phyloP scores from a whole-genome alignment of 37 sponge, comb jelly and placozoan genomes.

The Cliona cf. orientalis region DNA sequence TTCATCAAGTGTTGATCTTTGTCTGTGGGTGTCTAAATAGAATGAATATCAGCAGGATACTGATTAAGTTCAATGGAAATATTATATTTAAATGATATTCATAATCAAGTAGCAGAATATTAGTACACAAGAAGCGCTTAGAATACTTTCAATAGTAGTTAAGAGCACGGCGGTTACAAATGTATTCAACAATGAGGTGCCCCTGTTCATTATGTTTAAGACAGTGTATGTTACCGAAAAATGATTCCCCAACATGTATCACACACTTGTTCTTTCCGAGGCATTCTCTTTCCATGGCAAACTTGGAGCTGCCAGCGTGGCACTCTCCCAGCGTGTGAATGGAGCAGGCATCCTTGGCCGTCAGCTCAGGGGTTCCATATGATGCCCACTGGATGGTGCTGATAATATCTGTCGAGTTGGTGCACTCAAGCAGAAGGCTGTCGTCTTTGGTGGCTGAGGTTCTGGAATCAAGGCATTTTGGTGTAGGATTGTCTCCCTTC shows the following conservation, averaged over 20 bases:
- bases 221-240: conserved; percentile 21
- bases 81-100: too few relatives aligned
- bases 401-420: background rate
- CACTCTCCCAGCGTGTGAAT: conserved; percentile 5
- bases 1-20: too few relatives aligned
- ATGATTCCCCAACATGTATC: background rate
- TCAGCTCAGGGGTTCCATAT: conserved; percentile 20
- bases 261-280: background rate
- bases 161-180: too few relatives aligned
- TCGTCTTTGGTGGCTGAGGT: background rate
- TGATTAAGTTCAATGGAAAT: too few relatives aligned
- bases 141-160: too few relatives aligned
- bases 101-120: too few relatives aligned
- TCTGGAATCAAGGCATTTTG: background rate
- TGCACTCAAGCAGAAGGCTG: background rate
- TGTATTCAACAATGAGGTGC: conserved; percentile 18
- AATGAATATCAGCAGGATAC: too few relatives aligned
- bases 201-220: background rate
- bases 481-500: background rate
- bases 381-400: conserved; percentile 33
- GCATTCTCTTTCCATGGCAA: conserved; percentile 14
- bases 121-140: too few relatives aligned
- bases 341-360: background rate
- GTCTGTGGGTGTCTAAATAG: too few relatives aligned
- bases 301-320: conserved; percentile 7